A percentile compares a stretch with the other conserved stretches of the same genome.
Conservation (phyloP, 2,113 vertebrate species). For the Zeus faber region DNA sequence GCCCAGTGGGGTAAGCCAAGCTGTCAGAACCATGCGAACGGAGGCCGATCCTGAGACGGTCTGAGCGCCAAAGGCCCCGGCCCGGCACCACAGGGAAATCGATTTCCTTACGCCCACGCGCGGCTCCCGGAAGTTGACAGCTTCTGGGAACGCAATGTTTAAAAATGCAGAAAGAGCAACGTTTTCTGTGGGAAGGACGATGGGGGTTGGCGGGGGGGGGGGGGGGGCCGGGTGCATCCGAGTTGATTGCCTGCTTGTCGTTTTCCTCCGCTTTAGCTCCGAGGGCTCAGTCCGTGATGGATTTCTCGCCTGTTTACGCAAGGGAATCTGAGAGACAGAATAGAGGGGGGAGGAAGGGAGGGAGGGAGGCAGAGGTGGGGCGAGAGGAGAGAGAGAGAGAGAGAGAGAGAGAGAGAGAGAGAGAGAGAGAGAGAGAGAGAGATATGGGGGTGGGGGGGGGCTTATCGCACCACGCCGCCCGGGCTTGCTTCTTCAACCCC, state of each 20-base stretch:
- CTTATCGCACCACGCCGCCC: conserved; percentile 24
- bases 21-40: conserved; percentile 37
- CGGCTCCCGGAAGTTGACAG: conserved; percentile 34
- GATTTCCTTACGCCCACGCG: conserved; percentile 48
- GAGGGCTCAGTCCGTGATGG: too few species aligned
- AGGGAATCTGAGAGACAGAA: too few species aligned
- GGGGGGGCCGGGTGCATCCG: too few species aligned
- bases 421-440: neutral
- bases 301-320: too few species aligned
- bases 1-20: too few species aligned
- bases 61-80: conserved; percentile 30
- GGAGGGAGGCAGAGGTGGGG: too few species aligned
- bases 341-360: too few species aligned
- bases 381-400: conserved; percentile 3
- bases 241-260: too few species aligned
- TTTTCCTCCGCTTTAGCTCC: too few species aligned
- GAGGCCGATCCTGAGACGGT: conserved; percentile 30
- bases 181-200: too few species aligned
- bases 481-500: conserved; percentile 16
- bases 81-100: conserved; percentile 40
- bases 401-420: conserved; percentile 16
- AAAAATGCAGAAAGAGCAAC: conserved; percentile 25
- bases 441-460: conserved; percentile 3
- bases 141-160: conserved; percentile 19
- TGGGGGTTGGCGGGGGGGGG: too few species aligned